Evolutionary conservation across 1,140 invertebrate genomes (phyloP).

Genomic region (Apis florea): DNA sequence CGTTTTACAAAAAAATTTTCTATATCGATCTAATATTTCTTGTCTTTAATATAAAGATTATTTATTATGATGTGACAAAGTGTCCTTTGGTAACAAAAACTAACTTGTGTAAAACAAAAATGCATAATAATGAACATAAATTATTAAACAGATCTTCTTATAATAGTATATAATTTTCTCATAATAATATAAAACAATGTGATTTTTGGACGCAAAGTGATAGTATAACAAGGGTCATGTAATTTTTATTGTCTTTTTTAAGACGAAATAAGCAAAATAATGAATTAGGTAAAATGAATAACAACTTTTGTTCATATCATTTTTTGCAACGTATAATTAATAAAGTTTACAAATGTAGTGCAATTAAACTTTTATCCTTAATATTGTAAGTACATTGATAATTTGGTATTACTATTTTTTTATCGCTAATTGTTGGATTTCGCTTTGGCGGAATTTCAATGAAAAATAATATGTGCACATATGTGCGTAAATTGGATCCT

Average conservation of each 20-base stretch:
- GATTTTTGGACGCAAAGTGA: neutral
- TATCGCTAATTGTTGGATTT: constrained; percentile 36
- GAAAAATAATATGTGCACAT: constrained; percentile 13
- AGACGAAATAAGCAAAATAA: neutral
- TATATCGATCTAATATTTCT: neutral
- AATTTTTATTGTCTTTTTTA: neutral
- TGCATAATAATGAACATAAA: neutral
- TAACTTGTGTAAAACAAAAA: constrained; percentile 9
- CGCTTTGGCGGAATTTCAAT: constrained; percentile 18
- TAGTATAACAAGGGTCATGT: neutral
- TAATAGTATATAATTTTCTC: neutral
- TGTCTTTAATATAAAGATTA: neutral
- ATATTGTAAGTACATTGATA: constrained; percentile 58
- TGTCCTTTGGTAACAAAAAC: neutral
- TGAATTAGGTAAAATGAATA: neutral
- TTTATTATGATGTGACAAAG: neutral
- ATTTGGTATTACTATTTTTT: constrained; percentile 33
- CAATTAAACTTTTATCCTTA: constrained; percentile 60
- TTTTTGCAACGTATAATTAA: constrained; percentile 67
- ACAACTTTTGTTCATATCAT: constrained; percentile 17
- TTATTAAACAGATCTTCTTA: constrained; percentile 1
- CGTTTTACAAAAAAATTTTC: neutral
- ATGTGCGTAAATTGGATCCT: neutral
- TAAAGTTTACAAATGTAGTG: constrained; percentile 70
- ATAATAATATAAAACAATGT: neutral